These are phyloP conservation scores for Troglohyphantes excavatus DNA, from an alignment of 2,888 invertebrate genomes.

Conservation along the genomic window DNA sequence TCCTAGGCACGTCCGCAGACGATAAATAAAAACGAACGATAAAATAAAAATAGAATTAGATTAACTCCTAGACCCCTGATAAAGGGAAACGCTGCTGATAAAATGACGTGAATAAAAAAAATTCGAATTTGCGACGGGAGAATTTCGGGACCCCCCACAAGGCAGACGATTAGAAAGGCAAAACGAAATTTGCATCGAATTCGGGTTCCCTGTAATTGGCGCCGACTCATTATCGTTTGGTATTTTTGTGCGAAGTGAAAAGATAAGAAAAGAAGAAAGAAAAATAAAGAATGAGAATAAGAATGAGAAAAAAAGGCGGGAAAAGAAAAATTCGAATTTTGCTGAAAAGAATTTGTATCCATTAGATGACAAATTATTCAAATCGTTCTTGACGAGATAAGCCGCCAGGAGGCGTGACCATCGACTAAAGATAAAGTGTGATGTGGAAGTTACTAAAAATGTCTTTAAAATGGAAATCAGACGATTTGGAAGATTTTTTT, in stretches of 20 bases:
- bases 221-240: conserved; percentile 35
- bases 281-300: background rate
- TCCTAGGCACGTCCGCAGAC: conserved; percentile 12
- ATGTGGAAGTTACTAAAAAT: conserved; percentile 40
- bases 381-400: conserved; percentile 21
- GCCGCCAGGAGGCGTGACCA: conserved; percentile 10
- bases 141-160: background rate
- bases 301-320: background rate
- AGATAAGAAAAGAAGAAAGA: background rate
- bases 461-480: conserved; percentile 51
- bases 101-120: background rate
- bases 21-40: conserved; percentile 14
- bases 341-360: conserved; percentile 47
- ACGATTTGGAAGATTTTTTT: conserved; percentile 1
- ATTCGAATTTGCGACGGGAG: background rate
- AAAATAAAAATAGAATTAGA: conserved; percentile 21
- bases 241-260: conserved; percentile 15
- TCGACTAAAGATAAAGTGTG: conserved; percentile 18
- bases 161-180: conserved; percentile 49
- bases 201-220: conserved; percentile 36
- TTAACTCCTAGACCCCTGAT: conserved; percentile 2
- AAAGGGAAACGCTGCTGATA: background rate
- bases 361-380: conserved; percentile 56
- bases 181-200: conserved; percentile 47
- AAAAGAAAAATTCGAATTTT: conserved; percentile 30